Evolutionary conservation across 1,140 invertebrate species (phyloP), one percentile per base, ranked within the genome.

Genomic region (Drosophila melanogaster): DNA sequence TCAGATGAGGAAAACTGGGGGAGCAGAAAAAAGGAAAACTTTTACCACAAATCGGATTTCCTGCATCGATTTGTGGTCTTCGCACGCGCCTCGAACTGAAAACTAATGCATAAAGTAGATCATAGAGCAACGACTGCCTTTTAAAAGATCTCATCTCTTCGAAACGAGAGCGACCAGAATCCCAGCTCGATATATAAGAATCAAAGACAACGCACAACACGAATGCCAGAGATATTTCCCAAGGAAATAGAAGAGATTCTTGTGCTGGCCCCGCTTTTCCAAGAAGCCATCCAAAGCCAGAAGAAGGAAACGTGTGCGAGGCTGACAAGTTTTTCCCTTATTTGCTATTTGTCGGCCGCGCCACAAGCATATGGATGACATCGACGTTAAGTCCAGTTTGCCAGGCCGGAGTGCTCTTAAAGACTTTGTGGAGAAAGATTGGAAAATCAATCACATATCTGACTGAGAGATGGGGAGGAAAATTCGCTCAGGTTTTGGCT

Each of bases 241-340:
- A 87, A 84, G 83, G 84, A 87, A 87, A 90, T 87, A 75, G 76
- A 77, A 73, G 44, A 87, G 84, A 87, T 87, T 89, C 85, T 84
- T 79, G 24, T 33, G 69, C 49, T 30, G 50, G 57, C 30, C 26
- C 49, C 24, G 30, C 30, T 70, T 86, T 87, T 87, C 83, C 71
- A 59, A 75, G 84, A 85, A 85, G 72, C 38, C 49, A 47, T 33
- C 70, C 49, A 60, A 54, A 26, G 59, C 26, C 17, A 64, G 61
- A 58, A 75, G 61, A 61, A 75, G 75, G 57, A 81, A 85, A 81
- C 64, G n/a, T 41, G 55, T 53, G 56, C 56, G 53, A 40, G 35
- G 59, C 44, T 51, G 53, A 79, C 81, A 80, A 81, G 81, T 81
- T 79, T 76, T 87, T 87, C 84, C 83, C 83, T 87, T 87, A 87